phyloP scores from a whole-genome alignment of 2,797 vertebrate species.

The Xenops minutus region DNA sequence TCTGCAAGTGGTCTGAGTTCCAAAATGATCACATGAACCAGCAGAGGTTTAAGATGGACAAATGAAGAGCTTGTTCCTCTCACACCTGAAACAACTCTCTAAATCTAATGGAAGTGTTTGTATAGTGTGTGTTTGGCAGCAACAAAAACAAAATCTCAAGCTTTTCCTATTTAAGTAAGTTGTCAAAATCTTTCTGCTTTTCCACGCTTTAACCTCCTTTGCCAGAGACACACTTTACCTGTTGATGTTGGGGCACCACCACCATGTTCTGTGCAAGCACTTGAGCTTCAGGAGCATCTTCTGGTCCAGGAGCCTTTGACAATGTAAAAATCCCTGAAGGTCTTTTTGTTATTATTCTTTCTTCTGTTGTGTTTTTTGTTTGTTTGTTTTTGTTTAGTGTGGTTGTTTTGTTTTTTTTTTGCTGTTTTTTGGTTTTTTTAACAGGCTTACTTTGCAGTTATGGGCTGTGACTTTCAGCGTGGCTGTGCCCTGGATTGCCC shows the following conservation, averaged over 20 bases:
- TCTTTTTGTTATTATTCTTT: neutral
- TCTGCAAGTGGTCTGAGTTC: neutral
- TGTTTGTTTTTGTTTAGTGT: neutral
- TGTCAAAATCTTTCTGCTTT: neutral
- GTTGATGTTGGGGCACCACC: accelerated
- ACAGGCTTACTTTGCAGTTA: slow-evolving; percentile 4
- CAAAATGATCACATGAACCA: neutral
- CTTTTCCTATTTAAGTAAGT: neutral
- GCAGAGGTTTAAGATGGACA: neutral
- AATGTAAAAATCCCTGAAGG: neutral
- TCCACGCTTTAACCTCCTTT: neutral
- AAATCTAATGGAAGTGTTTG: neutral
- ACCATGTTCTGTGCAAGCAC: neutral
- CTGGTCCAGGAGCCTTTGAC: neutral
- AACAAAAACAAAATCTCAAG: neutral
- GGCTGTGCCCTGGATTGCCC: slow-evolving; percentile 42
- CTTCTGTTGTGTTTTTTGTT: neutral
- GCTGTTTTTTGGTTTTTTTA: neutral
- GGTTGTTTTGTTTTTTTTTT: neutral
- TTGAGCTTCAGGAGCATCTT: neutral
- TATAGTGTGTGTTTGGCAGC: neutral
- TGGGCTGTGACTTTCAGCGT: neutral
- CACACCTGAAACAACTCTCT: neutral
- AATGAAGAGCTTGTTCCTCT: neutral
- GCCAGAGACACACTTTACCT: neutral